These are phyloP conservation scores for Coilia nasus DNA, from an alignment of 2,797 vertebrate species.

Conservation along the genomic window DNA sequence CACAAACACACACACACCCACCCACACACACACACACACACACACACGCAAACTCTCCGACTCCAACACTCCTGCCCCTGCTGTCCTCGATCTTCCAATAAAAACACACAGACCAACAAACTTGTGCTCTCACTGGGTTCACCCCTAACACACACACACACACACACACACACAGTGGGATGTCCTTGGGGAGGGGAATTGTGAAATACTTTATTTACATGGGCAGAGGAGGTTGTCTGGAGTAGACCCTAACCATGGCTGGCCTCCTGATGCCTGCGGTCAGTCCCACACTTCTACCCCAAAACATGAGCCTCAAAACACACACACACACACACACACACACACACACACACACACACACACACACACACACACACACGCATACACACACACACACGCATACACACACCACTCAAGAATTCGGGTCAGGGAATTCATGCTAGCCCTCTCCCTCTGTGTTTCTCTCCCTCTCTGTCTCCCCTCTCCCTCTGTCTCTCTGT, in stretches of 20 bases:
- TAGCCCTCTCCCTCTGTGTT: background rate
- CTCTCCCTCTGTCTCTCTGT: too few relatives aligned
- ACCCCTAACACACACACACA: background rate
- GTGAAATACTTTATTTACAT: constrained; percentile 15
- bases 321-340: background rate
- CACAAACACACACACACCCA: too few relatives aligned
- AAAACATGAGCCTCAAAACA: background rate
- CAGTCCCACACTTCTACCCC: background rate
- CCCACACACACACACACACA: background rate
- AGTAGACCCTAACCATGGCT: background rate
- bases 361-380: background rate
- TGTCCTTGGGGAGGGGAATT: constrained; percentile 12
- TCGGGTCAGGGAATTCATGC: background rate
- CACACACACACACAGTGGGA: background rate
- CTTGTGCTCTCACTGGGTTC: background rate
- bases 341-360: background rate
- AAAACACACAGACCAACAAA: background rate
- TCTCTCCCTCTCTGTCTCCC: background rate
- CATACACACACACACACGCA: background rate
- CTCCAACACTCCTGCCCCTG: background rate
- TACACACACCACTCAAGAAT: constrained; percentile 11
- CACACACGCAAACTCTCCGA: background rate
- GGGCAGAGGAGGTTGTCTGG: background rate
- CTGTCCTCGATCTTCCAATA: background rate
- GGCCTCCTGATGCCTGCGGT: background rate